Evolutionary conservation across 2,797 vertebrate genomes (phyloP).

Genomic region (Coccyzus lansbergi): DNA sequence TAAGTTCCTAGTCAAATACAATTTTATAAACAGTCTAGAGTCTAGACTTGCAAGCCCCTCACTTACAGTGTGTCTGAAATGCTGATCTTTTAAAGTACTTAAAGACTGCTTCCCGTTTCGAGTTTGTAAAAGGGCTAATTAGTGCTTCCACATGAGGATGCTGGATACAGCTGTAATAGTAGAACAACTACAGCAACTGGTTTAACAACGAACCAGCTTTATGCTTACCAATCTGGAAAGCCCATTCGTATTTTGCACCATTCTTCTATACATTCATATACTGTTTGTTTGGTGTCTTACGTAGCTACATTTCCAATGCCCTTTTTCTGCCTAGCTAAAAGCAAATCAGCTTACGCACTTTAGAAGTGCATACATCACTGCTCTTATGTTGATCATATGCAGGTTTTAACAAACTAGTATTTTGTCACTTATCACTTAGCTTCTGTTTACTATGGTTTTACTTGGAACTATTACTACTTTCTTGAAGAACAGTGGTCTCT

Average conservation of each 20-base stretch:
- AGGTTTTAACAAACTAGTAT: background rate
- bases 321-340: background rate
- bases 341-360: background rate
- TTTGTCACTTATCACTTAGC: background rate
- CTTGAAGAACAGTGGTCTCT: background rate
- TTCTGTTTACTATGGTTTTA: background rate
- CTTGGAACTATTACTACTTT: background rate
- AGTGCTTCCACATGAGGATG: background rate
- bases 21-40: background rate
- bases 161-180: background rate
- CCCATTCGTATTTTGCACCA: background rate
- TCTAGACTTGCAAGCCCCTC: background rate
- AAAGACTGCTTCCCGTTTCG: background rate
- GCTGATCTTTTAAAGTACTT: background rate
- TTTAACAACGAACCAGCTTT: background rate
- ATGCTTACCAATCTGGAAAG: background rate
- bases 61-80: background rate
- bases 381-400: background rate
- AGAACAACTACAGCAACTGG: background rate
- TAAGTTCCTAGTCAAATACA: background rate
- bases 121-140: background rate
- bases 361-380: background rate
- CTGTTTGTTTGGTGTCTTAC: background rate
- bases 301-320: background rate
- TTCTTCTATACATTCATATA: background rate